phyloP scores from a whole-genome alignment of 2,113 vertebrate species.

The Phaethon lepturus region DNA sequence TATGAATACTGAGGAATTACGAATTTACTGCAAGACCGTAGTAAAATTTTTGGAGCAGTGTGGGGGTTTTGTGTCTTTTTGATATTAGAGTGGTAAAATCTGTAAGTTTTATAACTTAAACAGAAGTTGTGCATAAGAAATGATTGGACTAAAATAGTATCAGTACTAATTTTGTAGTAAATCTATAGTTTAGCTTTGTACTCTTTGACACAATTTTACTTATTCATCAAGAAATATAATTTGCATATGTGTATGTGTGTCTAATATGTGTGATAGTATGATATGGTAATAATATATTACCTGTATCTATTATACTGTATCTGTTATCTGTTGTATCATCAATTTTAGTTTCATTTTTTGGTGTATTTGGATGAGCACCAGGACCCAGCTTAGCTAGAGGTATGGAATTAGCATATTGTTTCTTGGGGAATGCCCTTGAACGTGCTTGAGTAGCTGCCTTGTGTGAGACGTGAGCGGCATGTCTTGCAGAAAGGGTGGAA shows the following conservation, averaged over 20 bases:
- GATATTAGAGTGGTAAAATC: not conserved
- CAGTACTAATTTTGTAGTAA: not conserved
- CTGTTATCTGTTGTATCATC: not conserved
- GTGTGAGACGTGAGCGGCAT: constrained; percentile 72
- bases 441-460: constrained; percentile 67
- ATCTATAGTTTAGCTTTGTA: not conserved
- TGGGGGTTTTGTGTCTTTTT: rapidly evolving
- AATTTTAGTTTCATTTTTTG: constrained; percentile 29
- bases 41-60: not conserved
- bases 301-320: not conserved
- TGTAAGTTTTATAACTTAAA: not conserved
- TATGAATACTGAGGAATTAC: not conserved
- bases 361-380: constrained; percentile 12
- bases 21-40: not conserved
- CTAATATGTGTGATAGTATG: not conserved
- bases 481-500: constrained; percentile 53
- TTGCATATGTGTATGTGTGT: not conserved
- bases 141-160: not conserved
- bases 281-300: not conserved
- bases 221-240: not conserved
- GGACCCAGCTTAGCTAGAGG: constrained; percentile 57
- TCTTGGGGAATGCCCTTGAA: constrained; percentile 85
- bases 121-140: not conserved
- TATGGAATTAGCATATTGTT: constrained; percentile 77
- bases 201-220: not conserved